These are phyloP conservation scores for Tenthredo scrophulariae DNA, from an alignment of 2,888 invertebrate species.

Conservation along the genomic window DNA sequence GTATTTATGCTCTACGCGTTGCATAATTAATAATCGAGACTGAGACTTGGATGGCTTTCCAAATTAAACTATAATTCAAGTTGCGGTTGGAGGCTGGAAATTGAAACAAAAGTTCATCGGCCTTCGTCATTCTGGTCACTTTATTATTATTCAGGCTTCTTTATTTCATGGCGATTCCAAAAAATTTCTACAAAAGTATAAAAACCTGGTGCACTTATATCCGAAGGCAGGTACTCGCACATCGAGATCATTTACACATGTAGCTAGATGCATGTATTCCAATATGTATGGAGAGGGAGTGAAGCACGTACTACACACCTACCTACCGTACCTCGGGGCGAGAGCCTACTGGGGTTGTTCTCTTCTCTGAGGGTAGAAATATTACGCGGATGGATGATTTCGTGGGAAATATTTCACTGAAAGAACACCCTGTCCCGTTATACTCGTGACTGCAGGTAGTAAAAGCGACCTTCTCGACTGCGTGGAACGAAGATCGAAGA, in stretches of 20 bases:
- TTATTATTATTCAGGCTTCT: too few relatives aligned
- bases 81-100: too few relatives aligned
- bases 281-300: background rate
- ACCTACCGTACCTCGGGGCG: background rate
- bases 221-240: background rate
- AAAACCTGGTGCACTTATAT: background rate
- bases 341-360: background rate
- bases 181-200: background rate
- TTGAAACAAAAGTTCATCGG: too few relatives aligned
- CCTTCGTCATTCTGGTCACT: too few relatives aligned
- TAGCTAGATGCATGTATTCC: background rate
- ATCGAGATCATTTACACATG: background rate
- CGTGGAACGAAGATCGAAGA: background rate
- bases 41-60: too few relatives aligned
- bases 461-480: background rate
- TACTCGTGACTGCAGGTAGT: background rate
- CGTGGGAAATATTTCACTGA: background rate
- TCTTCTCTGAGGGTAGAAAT: background rate
- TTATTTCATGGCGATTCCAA: too few relatives aligned
- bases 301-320: slow-evolving; percentile 1
- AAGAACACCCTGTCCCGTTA: background rate
- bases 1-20: background rate
- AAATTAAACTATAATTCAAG: too few relatives aligned
- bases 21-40: background rate
- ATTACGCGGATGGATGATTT: slow-evolving; percentile 9